These are phyloP conservation scores for Chesias legatella DNA, from an alignment of 2,888 invertebrate species.

Conservation along the genomic window DNA sequence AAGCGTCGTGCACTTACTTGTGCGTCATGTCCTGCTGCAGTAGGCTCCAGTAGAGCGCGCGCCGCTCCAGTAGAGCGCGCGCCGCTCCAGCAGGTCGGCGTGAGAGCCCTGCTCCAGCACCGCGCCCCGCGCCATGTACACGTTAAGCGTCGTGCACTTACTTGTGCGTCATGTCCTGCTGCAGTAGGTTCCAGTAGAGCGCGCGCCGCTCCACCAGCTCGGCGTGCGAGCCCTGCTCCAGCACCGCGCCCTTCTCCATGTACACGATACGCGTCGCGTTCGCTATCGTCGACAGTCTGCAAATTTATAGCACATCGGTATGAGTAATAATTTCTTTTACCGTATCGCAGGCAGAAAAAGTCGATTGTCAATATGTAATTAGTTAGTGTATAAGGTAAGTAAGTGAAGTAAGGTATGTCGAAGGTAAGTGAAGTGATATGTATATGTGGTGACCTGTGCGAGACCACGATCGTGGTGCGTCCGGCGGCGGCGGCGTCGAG, in stretches of 20 bases:
- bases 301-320: too few species aligned
- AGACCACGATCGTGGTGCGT: conserved; percentile 87
- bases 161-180: conserved; percentile 77
- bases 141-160: conserved; percentile 83
- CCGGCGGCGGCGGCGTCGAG: conserved; percentile 87
- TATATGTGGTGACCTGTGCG: conserved; percentile 80
- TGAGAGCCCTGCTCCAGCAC: conserved; percentile 87
- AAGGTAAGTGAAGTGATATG: too few species aligned
- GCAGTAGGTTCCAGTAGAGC: conserved; percentile 84
- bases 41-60: too few species aligned
- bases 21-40: conserved; percentile 81
- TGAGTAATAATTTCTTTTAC: too few species aligned
- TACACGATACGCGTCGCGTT: conserved; percentile 85
- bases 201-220: conserved; percentile 83
- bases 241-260: conserved; percentile 84
- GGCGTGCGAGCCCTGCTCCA: conserved; percentile 86
- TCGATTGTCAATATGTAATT: too few species aligned
- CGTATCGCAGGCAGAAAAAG: too few species aligned
- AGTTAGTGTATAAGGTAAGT: too few species aligned
- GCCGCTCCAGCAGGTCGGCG: conserved; percentile 82
- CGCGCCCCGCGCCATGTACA: conserved; percentile 84
- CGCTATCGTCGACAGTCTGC: conserved; percentile 83
- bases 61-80: conserved; percentile 87
- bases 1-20: too few species aligned
- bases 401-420: too few species aligned